Evolutionary conservation across 2,888 invertebrate species (phyloP).

Genomic region (Macrophya alboannulata): DNA sequence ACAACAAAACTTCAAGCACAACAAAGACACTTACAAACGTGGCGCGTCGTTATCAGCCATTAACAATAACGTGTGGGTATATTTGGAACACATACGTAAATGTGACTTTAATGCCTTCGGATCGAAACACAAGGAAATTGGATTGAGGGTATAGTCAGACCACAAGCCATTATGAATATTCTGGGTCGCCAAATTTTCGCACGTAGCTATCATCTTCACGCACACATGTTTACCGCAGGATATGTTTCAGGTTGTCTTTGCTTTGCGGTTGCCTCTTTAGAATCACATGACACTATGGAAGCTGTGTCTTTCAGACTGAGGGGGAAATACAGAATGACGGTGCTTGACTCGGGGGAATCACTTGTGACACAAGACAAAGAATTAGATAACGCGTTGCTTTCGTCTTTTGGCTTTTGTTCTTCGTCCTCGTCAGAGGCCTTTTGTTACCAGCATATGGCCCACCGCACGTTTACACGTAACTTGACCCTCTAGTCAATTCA

Average conservation of each 20-base stretch:
- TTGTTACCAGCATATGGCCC: background rate
- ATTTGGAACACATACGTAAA: background rate
- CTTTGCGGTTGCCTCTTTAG: constrained; percentile 7
- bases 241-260: background rate
- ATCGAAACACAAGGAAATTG: constrained; percentile 7
- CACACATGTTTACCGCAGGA: background rate
- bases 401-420: constrained; percentile 4
- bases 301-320: background rate
- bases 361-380: constrained; percentile 23
- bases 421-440: background rate
- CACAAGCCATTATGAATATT: constrained; percentile 40
- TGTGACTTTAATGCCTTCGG: background rate
- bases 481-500: background rate
- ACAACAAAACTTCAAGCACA: background rate
- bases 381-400: constrained; percentile 26
- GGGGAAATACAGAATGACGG: background rate
- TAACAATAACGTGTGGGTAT: background rate
- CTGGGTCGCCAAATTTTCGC: constrained; percentile 14
- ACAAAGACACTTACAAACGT: background rate
- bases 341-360: constrained; percentile 13
- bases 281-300: background rate
- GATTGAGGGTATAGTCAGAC: constrained; percentile 2
- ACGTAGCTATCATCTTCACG: background rate
- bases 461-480: background rate
- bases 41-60: background rate